Base-by-base conservation (phyloP, 2,797 vertebrate genomes). In the Iguana delicatissima region DNA sequence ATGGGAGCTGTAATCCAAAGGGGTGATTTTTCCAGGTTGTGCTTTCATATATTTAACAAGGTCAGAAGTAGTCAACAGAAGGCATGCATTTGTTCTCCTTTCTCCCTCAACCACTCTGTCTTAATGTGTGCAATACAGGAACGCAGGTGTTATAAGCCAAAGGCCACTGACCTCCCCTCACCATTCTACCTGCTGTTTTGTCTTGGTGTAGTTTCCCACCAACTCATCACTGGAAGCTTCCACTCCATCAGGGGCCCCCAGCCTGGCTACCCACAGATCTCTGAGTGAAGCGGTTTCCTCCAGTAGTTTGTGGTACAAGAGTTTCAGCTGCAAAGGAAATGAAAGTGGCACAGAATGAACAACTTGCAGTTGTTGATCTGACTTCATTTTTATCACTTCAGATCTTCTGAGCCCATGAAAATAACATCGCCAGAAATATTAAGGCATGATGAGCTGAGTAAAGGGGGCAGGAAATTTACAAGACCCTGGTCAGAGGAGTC, bases 301-400 rank as follows among this genome's bases (percentile, higher is more conserved):
- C 7, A 96, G 94, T 14, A 98, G 96, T 72, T 96, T 97, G 92
- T 94, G 96, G 92, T 98, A 98, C 3, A 99, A 88, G 52, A 96
- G 93, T 96, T 98, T 98, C 1, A 99, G 98, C 99, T 99, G 89
- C 14, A 29, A 57, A 83, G 72, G 4, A 67, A 46, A 83, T 0
- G 0, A 64, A 29, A 35, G 4, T 4, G 8, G 9, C n/a, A 6
- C 0, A 35, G 6, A 6, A 32, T 16, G 35, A 69, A 42, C 3
- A n/a, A 26, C 57, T 1, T 84, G 1, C 0, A 35, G 55, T n/a
- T 64, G 24, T 26, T 13, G 0, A 57, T 32, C 32, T 76, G 55
- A 76, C 38, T 6, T 42, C 46, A 29, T 16, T 57, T 62, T 12
- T 18, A 52, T 20, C 35, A 69, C 12, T 18, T 20, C 13, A 32